Percentiles rank a stretch among this genome's conserved stretches.
Conservation (phyloP, 2,113 vertebrate genomes). For the Origma solitaria region DNA sequence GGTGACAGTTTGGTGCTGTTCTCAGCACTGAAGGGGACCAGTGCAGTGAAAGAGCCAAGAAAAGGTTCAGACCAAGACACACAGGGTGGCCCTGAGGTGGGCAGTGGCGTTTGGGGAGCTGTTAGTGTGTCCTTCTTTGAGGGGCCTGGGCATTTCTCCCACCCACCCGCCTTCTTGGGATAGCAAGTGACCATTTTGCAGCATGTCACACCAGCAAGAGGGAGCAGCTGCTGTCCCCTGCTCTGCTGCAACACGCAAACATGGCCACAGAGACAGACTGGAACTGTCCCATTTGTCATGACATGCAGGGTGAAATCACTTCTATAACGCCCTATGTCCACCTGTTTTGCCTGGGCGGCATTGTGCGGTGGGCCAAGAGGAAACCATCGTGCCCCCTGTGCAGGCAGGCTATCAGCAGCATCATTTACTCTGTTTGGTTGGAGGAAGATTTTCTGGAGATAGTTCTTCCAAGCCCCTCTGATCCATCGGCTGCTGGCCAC, state of each 20-base stretch:
- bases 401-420: neutral
- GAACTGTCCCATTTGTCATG: neutral
- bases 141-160: neutral
- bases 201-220: neutral
- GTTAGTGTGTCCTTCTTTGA: neutral
- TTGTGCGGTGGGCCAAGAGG: neutral
- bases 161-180: neutral
- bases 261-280: neutral
- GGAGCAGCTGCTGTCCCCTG: neutral
- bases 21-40: neutral
- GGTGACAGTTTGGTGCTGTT: neutral
- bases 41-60: neutral
- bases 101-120: accelerated
- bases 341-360: neutral
- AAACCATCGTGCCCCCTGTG: neutral
- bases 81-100: neutral
- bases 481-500: neutral
- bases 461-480: neutral
- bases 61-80: neutral
- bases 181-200: neutral
- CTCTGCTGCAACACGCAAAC: neutral
- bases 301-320: neutral
- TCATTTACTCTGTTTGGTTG: neutral
- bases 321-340: neutral
- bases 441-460: neutral